phyloP scores from a whole-genome alignment of 2,113 vertebrate genomes.

The Garra rufa region DNA sequence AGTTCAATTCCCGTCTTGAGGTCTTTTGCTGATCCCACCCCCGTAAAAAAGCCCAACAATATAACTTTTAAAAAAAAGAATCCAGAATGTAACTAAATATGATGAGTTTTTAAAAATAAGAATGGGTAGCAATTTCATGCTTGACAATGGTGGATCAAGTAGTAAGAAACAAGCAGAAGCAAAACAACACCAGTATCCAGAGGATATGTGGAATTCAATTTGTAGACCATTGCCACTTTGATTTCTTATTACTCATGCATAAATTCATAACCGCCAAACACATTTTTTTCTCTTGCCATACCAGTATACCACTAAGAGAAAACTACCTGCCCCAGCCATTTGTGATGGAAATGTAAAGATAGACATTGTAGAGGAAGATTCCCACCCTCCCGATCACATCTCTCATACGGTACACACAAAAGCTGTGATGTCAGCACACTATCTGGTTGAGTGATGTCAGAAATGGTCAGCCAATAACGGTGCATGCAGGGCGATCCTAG shows the following conservation, averaged over 20 bases:
- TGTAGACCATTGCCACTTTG: constrained; percentile 26
- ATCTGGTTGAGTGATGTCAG: constrained; percentile 32
- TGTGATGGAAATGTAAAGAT: not conserved
- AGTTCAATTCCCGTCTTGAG: no score
- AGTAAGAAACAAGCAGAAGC: constrained; percentile 3
- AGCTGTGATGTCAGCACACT: constrained; percentile 30
- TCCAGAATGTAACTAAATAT: not conserved
- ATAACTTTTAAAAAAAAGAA: no score
- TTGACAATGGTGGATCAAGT: constrained; percentile 1
- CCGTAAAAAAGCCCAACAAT: no score
- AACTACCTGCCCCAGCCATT: not conserved
- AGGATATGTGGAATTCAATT: not conserved
- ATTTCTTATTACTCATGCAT: not conserved
- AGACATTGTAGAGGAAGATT: constrained; percentile 36
- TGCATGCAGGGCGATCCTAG: constrained; percentile 43
- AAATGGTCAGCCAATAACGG: constrained; percentile 8
- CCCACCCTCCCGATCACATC: constrained; percentile 30
- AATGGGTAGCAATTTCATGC: constrained; percentile 14
- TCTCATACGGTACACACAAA: constrained; percentile 30
- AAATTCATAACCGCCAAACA: not conserved
- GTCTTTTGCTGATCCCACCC: no score
- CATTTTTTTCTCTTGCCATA: constrained; percentile 6
- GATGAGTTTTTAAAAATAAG: not conserved
- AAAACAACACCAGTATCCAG: not conserved
- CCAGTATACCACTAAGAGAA: constrained; percentile 31